A percentile compares a stretch with the other conserved stretches of the same genome.
Evolutionary conservation across 2,888 invertebrate species (phyloP).

Genomic region (Nematopogon swammerdamellus): DNA sequence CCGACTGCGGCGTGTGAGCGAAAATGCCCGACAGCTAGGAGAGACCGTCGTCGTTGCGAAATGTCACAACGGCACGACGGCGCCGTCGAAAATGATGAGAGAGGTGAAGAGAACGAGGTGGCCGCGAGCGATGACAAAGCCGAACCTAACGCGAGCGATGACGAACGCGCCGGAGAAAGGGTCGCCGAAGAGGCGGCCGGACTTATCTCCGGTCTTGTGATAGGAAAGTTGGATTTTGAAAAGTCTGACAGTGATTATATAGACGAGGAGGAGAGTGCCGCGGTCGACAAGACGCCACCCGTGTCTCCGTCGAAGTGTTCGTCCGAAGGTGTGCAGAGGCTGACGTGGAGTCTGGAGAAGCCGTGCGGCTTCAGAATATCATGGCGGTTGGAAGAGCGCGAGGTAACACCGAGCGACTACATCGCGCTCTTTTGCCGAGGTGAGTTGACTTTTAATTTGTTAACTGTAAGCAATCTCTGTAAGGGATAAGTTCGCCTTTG

Average conservation of each 20-base stretch:
- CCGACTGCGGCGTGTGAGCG: no score
- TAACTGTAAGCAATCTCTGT: no score
- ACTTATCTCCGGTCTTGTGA: constrained; percentile 26
- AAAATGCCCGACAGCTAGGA: no score
- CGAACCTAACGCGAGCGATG: constrained; percentile 12
- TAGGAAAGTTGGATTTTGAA: no score
- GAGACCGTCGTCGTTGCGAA: no score
- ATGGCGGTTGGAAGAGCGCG: constrained; percentile 46
- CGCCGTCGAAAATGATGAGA: constrained; percentile 22
- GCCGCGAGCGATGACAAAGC: constrained; percentile 16
- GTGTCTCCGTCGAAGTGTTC: constrained; percentile 12
- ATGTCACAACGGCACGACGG: no score
- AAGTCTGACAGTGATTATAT: constrained; percentile 20
- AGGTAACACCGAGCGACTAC: constrained; percentile 38
- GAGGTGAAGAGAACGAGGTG: constrained; percentile 19
- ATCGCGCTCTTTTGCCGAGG: constrained; percentile 55
- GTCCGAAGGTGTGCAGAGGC: constrained; percentile 2
- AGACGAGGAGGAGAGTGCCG: constrained; percentile 18
- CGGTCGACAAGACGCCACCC: constrained; percentile 14
- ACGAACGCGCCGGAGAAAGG: constrained; percentile 9
- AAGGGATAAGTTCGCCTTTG: no score
- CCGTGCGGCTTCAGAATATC: constrained; percentile 31
- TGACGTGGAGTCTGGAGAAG: constrained; percentile 41
- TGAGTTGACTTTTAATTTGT: constrained; percentile 23
- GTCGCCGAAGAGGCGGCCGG: constrained; percentile 23